Percentiles rank a stretch among this genome's conserved stretches.
phyloP scores from a whole-genome alignment of 64 coral and sea anemone genomes.

The Pocillopora verrucosa region DNA sequence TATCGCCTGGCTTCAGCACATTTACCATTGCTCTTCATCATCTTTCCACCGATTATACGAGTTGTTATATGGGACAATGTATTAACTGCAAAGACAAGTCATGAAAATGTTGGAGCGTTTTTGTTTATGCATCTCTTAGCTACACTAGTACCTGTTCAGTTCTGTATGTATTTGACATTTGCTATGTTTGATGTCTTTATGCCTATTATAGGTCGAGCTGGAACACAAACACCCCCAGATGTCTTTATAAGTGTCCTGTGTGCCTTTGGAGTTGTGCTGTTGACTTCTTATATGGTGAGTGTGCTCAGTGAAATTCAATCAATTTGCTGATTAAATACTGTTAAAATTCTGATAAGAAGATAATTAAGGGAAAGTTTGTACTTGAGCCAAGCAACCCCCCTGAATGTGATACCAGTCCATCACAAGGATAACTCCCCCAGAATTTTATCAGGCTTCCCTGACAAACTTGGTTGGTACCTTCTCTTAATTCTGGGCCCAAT shows the following conservation, averaged over 20 bases:
- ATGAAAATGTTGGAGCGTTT: constrained; percentile 25
- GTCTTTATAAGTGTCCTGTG: constrained; percentile 72
- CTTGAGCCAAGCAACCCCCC: too few species aligned
- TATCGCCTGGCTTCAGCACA: constrained; percentile 83
- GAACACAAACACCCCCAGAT: constrained; percentile 75
- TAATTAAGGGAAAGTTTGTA: too few species aligned
- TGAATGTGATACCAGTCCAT: too few species aligned
- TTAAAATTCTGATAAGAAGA: too few species aligned
- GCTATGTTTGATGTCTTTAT: constrained; percentile 72
- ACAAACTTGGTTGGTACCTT: too few species aligned
- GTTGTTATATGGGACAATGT: constrained; percentile 83
- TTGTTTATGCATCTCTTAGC: constrained; percentile 54
- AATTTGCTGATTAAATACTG: too few species aligned
- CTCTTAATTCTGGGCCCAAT: too few species aligned
- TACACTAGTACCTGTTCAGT: constrained; percentile 41
- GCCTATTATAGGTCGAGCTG: constrained; percentile 82
- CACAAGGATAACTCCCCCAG: too few species aligned
- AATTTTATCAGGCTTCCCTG: too few species aligned
- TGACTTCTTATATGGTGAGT: constrained; percentile 92
- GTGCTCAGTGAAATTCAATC: too few species aligned
- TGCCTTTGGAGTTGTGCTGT: constrained; percentile 53
- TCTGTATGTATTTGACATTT: constrained; percentile 56
- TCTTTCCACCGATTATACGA: constrained; percentile 67
- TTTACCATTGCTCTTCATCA: constrained; percentile 68
- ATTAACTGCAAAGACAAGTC: constrained; percentile 14